Conservation (phyloP, 2,113 vertebrate species). For the Panthera uncia region DNA sequence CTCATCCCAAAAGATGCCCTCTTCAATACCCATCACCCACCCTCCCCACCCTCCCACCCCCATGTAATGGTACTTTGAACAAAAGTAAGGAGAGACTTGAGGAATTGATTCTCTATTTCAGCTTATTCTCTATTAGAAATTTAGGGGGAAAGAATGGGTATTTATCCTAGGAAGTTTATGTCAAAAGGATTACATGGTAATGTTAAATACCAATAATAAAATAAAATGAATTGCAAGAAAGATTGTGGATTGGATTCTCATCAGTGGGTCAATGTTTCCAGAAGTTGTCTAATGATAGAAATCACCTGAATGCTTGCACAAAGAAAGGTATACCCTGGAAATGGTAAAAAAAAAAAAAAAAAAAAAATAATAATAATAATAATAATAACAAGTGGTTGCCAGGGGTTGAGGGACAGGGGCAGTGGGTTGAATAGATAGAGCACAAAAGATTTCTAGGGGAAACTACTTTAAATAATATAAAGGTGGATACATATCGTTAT, state of each 20-base stretch:
- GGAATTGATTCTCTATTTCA: neutral
- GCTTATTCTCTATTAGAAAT: slow-evolving; percentile 12
- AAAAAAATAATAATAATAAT: no score
- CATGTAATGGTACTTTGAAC: neutral
- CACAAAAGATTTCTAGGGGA: neutral
- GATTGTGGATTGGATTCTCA: neutral
- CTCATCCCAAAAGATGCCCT: no score
- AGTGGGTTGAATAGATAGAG: neutral
- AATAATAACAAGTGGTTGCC: neutral
- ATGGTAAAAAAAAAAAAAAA: neutral
- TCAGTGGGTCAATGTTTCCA: neutral
- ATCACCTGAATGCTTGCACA: neutral
- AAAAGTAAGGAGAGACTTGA: neutral
- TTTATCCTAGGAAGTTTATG: neutral
- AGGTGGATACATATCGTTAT: neutral
- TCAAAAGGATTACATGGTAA: neutral
- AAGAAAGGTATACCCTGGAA: neutral
- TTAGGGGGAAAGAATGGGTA: neutral
- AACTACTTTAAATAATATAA: neutral
- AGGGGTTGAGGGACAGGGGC: neutral
- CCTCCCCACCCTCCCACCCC: no score
- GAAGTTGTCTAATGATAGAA: neutral
- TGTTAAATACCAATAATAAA: slow-evolving; percentile 28
- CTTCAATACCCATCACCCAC: no score
- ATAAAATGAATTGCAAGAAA: neutral